These are phyloP conservation scores for Magallana gigas DNA, from an alignment of 1,140 invertebrate genomes.

Conservation along the genomic window DNA sequence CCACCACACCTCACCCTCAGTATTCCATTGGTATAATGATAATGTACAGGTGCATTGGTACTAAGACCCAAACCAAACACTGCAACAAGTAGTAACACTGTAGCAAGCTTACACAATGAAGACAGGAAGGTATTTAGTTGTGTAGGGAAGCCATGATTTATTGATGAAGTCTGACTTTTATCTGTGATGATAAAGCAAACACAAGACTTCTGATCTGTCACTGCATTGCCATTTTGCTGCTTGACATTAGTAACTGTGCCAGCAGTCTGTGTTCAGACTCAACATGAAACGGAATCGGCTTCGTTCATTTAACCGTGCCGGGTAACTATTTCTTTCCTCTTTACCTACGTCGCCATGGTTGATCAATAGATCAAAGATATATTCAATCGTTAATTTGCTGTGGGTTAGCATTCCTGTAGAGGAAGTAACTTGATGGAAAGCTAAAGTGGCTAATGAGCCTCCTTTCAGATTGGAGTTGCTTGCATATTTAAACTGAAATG, in stretches of 20 bases:
- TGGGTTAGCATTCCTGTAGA: not conserved
- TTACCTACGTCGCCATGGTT: not conserved
- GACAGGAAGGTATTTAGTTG: not conserved
- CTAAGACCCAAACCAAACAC: no score
- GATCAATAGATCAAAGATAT: not conserved
- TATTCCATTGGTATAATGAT: no score
- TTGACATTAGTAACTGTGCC: no score
- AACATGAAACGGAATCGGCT: not conserved
- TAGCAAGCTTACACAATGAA: not conserved
- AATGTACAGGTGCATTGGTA: no score
- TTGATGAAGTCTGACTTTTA: not conserved
- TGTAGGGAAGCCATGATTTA: not conserved
- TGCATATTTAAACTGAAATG: no score
- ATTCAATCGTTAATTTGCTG: constrained; percentile 1
- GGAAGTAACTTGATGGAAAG: no score
- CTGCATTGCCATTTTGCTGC: no score
- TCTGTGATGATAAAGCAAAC: not conserved
- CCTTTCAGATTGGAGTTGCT: no score
- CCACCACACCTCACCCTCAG: no score
- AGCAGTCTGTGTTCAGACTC: not conserved
- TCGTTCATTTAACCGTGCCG: not conserved
- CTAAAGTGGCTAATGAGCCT: no score
- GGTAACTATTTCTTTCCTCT: not conserved
- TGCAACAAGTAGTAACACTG: no score
- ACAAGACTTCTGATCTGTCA: not conserved